Base-by-base conservation (phyloP, 2,797 vertebrate species). In the Aselliscus stoliczkanus region DNA sequence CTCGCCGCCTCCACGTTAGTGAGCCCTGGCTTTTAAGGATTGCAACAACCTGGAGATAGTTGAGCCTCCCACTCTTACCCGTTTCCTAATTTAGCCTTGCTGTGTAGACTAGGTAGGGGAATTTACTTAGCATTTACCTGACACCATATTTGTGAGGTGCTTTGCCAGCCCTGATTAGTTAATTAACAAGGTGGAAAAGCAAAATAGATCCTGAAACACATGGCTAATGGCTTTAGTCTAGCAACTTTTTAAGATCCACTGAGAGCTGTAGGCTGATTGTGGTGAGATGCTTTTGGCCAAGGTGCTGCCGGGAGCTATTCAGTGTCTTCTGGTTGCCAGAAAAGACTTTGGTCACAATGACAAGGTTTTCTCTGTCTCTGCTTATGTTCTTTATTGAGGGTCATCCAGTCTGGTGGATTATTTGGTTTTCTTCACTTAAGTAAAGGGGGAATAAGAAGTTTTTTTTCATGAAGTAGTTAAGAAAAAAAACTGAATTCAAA, bases 131-230 rank as follows among this genome's bases (percentile, higher is more conserved):
- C 88, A 23, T 97, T 97, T 94, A 64, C 70, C 54, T 47, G 89
- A 95, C 85, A 94, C 79, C 95, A 2, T 84, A 82, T 95, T 81
- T 95, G 85, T 77, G 87, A 97, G 85, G 72, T 94, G 90, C 75
- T 90, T 95, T 96, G 88, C 90, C 34, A 23, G 77, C 56, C 95
- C 56, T 83, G 93, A 95, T 95, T 96, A 96, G 81, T 93, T 92
- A 93, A 95, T 93, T 79, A 95, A 83, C 88, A 86, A 96, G 88
- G 58, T 81, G 92, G 87, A 82, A 88, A 95, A 93, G 82, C 87
- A 87, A 96, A 93, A 91, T 80, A 97, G 85, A 96, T 34, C 77
- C 89, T 69, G 92, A 86, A 90, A 90, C 29, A 10, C 75, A 15
- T 17, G 76, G 86, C 27, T 90, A 69, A 77, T 90, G 54, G 44